phyloP scores from a whole-genome alignment of 2,888 invertebrate species.

The Philaethria dido region DNA sequence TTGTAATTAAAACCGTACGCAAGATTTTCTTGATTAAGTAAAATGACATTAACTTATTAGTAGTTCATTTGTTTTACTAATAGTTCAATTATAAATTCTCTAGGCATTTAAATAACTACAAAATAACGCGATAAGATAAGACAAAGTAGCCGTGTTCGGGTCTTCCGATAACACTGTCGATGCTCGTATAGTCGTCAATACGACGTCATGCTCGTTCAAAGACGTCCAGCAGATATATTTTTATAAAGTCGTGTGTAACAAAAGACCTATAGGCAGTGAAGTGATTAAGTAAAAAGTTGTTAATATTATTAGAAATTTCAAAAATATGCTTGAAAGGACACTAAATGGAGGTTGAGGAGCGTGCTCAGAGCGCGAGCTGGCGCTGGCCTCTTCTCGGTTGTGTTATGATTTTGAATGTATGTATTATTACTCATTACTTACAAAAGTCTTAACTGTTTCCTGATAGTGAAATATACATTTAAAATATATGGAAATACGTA shows the following conservation, averaged over 20 bases:
- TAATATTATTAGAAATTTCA: constrained; percentile 26
- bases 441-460: background rate
- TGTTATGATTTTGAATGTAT: constrained; percentile 70
- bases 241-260: constrained; percentile 39
- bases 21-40: background rate
- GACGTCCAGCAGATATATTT: constrained; percentile 35
- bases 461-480: constrained; percentile 1
- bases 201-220: constrained; percentile 57
- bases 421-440: constrained; percentile 50
- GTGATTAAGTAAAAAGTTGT: constrained; percentile 31
- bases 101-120: constrained; percentile 43
- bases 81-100: constrained; percentile 18
- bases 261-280: constrained; percentile 38
- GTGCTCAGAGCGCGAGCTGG: constrained; percentile 63
- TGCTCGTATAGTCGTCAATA: constrained; percentile 68
- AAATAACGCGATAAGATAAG: constrained; percentile 74
- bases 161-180: constrained; percentile 70
- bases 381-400: constrained; percentile 73
- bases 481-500: background rate
- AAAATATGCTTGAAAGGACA: constrained; percentile 48
- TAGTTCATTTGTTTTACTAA: constrained; percentile 8
- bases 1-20: background rate
- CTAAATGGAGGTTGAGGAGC: constrained; percentile 71
- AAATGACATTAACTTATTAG: background rate
- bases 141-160: constrained; percentile 69